Evolutionary conservation across 2,113 vertebrate species (phyloP).

Genomic region (Clarias gariepinus): DNA sequence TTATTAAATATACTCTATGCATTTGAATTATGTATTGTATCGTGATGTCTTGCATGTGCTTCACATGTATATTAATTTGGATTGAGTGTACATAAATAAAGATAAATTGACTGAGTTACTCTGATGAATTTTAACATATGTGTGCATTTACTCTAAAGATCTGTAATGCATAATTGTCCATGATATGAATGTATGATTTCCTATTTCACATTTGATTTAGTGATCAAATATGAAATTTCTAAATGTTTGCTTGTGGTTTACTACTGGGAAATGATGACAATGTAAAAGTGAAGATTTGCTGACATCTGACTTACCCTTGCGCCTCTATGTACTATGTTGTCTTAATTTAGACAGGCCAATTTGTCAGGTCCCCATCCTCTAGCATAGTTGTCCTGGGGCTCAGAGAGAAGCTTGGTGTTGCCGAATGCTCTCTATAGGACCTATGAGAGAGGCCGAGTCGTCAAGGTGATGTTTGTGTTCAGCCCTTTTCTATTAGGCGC

Average conservation of each 20-base stretch:
- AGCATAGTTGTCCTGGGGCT: constrained; percentile 9
- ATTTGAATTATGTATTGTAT: constrained; percentile 61
- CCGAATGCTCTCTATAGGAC: constrained; percentile 26
- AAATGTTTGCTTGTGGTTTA: background rate
- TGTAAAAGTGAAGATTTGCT: constrained; percentile 1
- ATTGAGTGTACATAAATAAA: constrained; percentile 73
- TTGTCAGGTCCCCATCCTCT: constrained; percentile 20
- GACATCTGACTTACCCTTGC: background rate
- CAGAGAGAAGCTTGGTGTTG: background rate
- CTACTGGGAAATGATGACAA: background rate
- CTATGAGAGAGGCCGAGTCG: constrained; percentile 38
- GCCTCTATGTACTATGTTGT: constrained; percentile 13
- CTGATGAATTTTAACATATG: background rate
- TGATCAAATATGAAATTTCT: background rate
- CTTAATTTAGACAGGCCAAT: constrained; percentile 38
- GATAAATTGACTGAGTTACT: constrained; percentile 39
- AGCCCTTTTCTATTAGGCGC: constrained; percentile 43
- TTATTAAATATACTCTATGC: constrained; percentile 66
- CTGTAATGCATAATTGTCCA: background rate
- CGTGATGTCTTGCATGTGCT: constrained; percentile 75
- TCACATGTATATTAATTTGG: constrained; percentile 70
- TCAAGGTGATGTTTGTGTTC: constrained; percentile 56
- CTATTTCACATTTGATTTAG: background rate
- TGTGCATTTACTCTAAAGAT: background rate
- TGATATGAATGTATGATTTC: background rate